Percentiles rank a stretch among this genome's conserved stretches.
phyloP scores from a whole-genome alignment of 2,113 vertebrate species.

The Daboia siamensis region DNA sequence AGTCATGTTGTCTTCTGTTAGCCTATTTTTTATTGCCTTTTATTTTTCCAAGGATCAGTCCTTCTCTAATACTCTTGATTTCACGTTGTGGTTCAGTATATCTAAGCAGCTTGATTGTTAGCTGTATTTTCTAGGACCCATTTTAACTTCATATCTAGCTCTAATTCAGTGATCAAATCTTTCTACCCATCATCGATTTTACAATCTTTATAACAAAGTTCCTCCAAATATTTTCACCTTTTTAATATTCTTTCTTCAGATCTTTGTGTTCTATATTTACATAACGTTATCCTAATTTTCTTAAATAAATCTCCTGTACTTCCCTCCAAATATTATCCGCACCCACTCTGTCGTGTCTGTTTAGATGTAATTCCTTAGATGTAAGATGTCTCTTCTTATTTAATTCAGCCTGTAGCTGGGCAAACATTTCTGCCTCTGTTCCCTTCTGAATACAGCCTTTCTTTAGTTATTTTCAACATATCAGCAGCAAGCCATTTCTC shows the following conservation, averaged over 20 bases:
- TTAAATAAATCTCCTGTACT: not conserved
- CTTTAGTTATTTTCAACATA: not conserved
- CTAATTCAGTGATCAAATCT: not conserved
- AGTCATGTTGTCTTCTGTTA: not conserved
- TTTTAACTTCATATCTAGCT: not conserved
- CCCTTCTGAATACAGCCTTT: not conserved
- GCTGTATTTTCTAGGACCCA: not conserved
- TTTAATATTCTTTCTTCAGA: not conserved
- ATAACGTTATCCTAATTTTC: not conserved
- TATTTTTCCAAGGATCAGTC: not conserved
- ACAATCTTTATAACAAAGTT: not conserved
- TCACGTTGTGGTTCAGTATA: not conserved
- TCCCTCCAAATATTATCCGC: not conserved
- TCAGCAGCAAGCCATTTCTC: not conserved
- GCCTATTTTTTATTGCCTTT: not conserved
- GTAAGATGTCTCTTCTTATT: not conserved
- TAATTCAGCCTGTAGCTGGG: not conserved
- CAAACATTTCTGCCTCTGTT: not conserved
- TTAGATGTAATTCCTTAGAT: not conserved
- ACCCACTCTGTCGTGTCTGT: not conserved
- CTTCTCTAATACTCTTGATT: too few species aligned
- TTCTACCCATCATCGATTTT: not conserved
- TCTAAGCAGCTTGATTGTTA: not conserved
- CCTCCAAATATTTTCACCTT: not conserved
- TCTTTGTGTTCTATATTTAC: not conserved